Evolutionary conservation across 2,888 invertebrate species (phyloP), one percentile per base, ranked within the genome.

Genomic region (Drosophila putrida): DNA sequence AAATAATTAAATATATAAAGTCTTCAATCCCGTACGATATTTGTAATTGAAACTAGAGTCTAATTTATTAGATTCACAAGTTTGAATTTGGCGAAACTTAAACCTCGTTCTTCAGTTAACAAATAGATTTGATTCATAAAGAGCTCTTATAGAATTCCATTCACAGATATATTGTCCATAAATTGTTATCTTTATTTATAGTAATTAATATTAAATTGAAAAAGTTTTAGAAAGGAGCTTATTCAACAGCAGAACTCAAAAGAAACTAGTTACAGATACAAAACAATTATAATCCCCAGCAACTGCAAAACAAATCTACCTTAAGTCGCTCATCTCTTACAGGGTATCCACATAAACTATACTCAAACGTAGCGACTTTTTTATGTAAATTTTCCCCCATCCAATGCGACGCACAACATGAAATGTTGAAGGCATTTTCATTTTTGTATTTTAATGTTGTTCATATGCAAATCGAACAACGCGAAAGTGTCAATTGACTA

Each of bases 401-500:
- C 9, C 13, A 6, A 9, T n/a, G 28, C 39, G 20, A 38, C 15
- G 38, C 47, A 10, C 20, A 31, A 46, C 51, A 28, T 59, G 35
- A 72, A 66, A 44, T 72, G 49, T 59, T 65, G 33, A 57, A 76
- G 68, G 78, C 68, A 65, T 75, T 78, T 68, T 59, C 39, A 50
- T 65, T 68, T 68, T 59, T 39, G 55, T 15, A 36, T 62, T 62
- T 51, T 44, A 67, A 80, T 69, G 38, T 59, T 53, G 43, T 73
- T 83, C 63, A 55, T 71, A 88, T 88, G 86, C 78, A 85, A 88
- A 83, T 85, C 59, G 36, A 43, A 61, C 44, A 67, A 67, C 71
- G 75, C 76, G 67, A 83, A 86, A 80, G 88, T 82, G 83, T 88
- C 81, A 82, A 68, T 80, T 75, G 66, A 38, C 54, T 38, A 51